Base-by-base conservation (phyloP, 2,888 invertebrate species). In the Phalera bucephala region DNA sequence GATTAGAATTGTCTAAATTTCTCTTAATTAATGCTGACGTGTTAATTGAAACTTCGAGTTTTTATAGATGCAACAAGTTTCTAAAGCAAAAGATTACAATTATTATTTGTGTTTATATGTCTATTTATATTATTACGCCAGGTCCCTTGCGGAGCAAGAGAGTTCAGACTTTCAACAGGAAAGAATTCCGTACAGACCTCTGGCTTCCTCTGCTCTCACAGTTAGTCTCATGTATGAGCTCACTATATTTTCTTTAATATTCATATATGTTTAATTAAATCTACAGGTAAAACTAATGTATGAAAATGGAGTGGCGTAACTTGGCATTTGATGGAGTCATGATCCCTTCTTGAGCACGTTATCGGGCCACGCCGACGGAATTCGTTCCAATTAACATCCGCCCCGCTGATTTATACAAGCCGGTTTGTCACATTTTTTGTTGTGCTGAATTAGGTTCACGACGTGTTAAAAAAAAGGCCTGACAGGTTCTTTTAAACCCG, bases 371-470 rank as follows among this genome's bases (percentile, higher is more conserved):
- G 65, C 61, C 68, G 59, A 59, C 69, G 66, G 78, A 76, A 83
- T 83, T 81, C 83, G 78, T 80, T 74, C 86, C 85, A 88, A 88
- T 88, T 88, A 87, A 86, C 88, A 86, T 85, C 72, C 72, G 56
- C 48, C 62, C 60, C 57, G 69, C 63, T 84, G 80, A 86, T 84
- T 86, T 86, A 86, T 82, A 60, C 62, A 63, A 64, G 64, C 70
- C 64, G 70, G 72, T 72, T 74, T 69, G 68, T 69, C 64, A 64
- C 64, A 62, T 79, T 80, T 82, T 57, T 80, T n/a, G n/a, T 77
- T 80, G 79, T 64, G 68, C 66, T 59, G 69, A 74, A 77, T 81
- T 74, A 73, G 71, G 64, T 57, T 49, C 64, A 49, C 60, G 66
- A 77, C 70, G 78, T 78, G 82, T 80, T 68, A 69, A 64, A 75